Percentiles rank a stretch among this genome's conserved stretches.
phyloP scores from a whole-genome alignment of 37 sponge, comb jelly and placozoan species.

The Haliclona indistincta region DNA sequence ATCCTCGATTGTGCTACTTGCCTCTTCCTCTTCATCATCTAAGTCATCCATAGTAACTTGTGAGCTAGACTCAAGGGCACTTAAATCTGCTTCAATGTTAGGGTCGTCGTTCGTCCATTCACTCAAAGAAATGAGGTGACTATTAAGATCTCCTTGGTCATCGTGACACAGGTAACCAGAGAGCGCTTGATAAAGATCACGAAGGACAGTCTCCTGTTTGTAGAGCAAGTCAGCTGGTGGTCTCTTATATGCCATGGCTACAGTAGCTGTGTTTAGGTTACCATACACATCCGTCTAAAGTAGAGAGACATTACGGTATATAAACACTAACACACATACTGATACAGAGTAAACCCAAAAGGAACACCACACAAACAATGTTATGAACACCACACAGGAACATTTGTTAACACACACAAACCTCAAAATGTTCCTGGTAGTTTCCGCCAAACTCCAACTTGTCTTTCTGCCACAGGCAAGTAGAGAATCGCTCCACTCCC shows the following conservation, averaged over 20 bases:
- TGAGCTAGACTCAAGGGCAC: not conserved
- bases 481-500: constrained; percentile 73
- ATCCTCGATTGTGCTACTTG: not conserved
- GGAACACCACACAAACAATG: not conserved
- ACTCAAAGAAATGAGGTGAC: not conserved
- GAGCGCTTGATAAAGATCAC: constrained; percentile 75
- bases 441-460: constrained; percentile 51
- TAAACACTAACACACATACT: not conserved
- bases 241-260: constrained; percentile 47
- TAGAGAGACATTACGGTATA: not conserved
- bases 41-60: constrained; percentile 5
- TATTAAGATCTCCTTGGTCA: constrained; percentile 49
- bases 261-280: constrained; percentile 50
- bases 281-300: constrained; percentile 68
- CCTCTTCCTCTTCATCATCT: constrained; percentile 1
- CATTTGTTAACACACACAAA: not conserved
- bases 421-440: constrained; percentile 44
- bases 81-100: not conserved
- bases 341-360: not conserved
- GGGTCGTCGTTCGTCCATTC: not conserved
- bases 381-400: not conserved
- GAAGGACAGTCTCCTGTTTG: constrained; percentile 15
- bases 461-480: constrained; percentile 35
- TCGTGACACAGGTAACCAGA: constrained; percentile 63
- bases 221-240: constrained; percentile 51